These are phyloP conservation scores for Dipus sagitta DNA, from an alignment of 2,797 vertebrate genomes.

Conservation along the genomic window DNA sequence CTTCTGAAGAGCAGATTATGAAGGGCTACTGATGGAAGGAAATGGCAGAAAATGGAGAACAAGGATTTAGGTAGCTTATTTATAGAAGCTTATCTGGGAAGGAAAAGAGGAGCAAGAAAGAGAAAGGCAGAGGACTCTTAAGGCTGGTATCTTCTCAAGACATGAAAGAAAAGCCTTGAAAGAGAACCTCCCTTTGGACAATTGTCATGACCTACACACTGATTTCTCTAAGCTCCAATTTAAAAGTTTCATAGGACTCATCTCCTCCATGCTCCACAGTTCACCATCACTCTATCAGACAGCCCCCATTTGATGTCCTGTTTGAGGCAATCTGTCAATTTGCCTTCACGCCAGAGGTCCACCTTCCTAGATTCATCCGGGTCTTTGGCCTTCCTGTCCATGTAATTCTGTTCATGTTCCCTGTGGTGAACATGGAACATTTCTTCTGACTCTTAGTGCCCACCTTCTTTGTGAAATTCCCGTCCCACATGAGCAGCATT, in stretches of 20 bases:
- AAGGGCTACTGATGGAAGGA: not conserved
- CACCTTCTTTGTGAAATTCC: not conserved
- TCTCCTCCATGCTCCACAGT: not conserved
- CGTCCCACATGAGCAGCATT: not conserved
- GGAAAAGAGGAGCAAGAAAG: not conserved
- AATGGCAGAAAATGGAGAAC: not conserved
- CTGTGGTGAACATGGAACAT: not conserved
- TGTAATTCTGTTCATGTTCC: not conserved
- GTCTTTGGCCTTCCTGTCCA: not conserved
- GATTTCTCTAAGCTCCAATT: not conserved
- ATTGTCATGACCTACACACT: not conserved
- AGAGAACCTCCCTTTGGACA: not conserved
- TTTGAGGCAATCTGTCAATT: not conserved
- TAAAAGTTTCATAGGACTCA: not conserved
- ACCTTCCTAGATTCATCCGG: no score
- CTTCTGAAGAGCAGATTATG: not conserved
- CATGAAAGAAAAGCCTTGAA: not conserved
- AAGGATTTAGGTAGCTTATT: not conserved
- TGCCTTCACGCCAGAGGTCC: not conserved
- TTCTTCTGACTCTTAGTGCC: not conserved
- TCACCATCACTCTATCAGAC: not conserved
- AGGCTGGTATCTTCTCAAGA: not conserved
- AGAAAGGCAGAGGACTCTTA: not conserved
- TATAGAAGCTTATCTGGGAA: not conserved
- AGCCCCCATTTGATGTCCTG: not conserved